Evolutionary conservation across 2,113 vertebrate genomes (phyloP), one percentile per base, ranked within the genome.

Genomic region (Aegithalos caudatus): DNA sequence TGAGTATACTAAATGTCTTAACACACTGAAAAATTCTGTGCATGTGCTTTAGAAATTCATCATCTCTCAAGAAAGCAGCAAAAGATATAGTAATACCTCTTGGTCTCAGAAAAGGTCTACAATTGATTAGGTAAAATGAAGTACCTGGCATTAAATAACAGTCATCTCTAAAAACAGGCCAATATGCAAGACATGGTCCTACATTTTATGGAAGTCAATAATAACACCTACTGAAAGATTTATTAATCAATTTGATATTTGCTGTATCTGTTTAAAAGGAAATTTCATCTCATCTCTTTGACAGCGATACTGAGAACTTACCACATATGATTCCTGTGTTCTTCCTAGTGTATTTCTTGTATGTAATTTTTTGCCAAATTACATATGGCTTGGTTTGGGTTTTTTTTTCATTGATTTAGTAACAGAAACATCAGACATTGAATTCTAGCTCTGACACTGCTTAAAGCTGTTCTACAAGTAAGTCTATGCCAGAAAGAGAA

Each of bases 61-160:
- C 9, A 42, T 37, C 53, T 58, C 38, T 66, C 38, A 82, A 53
- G 14, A 15, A 81, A 67, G 35, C 8, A 64, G n/a, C 12, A 87
- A 64, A 80, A 6, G 4, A 61, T 9, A 9, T 0, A 54, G 9
- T 14, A 86, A 67, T 1, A 2, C 11, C n/a, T 57, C 4, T 1
- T 37, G 35, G 45, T 69, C 20, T 57, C 71, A 56, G 53, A 35
- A 64, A 64, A 77, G 15, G 29, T 38, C n/a, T 45, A 48, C 8
- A 72, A 14, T 4, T 45, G 18, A 15, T 48, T 57, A 71, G 3
- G 25, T 54, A 80, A 88, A 14, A 83, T 28, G 27, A 88, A 54
- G 45, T 15, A 14, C 12, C 40, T 54, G 44, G 40, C 37, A 60
- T 33, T 56, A 78, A 89, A 71, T 42, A 73, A 54, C 38, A 40